A percentile compares a stretch with the other conserved stretches of the same genome.
phyloP scores from a whole-genome alignment of 2,888 invertebrate species.

The Cephus pygmeus region DNA sequence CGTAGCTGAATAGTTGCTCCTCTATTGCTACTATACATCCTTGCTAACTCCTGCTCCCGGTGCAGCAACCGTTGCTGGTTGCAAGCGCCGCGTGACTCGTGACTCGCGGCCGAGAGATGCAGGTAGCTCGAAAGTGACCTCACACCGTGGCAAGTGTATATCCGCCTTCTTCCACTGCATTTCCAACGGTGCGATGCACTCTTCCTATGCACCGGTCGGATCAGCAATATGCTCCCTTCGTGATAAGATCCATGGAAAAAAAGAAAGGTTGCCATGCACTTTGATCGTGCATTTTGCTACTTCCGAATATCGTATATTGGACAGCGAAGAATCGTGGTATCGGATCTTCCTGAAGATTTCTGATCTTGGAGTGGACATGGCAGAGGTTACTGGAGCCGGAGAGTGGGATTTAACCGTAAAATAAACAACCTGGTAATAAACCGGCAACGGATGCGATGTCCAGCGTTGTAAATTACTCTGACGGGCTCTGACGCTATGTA shows the following conservation, averaged over 20 bases:
- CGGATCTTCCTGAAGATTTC: too few species aligned
- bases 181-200: conserved; percentile 9
- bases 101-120: conserved; percentile 37
- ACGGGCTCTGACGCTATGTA: conserved; percentile 44
- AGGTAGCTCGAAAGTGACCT: conserved; percentile 46
- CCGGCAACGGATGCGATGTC: conserved; percentile 50
- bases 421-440: conserved; percentile 55
- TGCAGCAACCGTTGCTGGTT: too few species aligned
- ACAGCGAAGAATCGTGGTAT: too few species aligned
- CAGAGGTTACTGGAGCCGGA: neutral
- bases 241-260: neutral
- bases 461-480: conserved; percentile 57
- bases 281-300: too few species aligned
- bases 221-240: neutral
- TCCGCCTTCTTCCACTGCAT: conserved; percentile 37
- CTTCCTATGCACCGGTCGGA: neutral
- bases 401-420: conserved; percentile 29
- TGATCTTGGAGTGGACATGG: too few species aligned
- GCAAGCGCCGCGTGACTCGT: conserved; percentile 16
- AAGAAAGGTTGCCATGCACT: neutral
- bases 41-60: too few species aligned
- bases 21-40: too few species aligned
- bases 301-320: too few species aligned
- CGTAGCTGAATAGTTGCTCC: too few species aligned
- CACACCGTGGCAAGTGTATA: conserved; percentile 40